phyloP scores from a whole-genome alignment of 2,113 vertebrate species.

The Merops nubicus region DNA sequence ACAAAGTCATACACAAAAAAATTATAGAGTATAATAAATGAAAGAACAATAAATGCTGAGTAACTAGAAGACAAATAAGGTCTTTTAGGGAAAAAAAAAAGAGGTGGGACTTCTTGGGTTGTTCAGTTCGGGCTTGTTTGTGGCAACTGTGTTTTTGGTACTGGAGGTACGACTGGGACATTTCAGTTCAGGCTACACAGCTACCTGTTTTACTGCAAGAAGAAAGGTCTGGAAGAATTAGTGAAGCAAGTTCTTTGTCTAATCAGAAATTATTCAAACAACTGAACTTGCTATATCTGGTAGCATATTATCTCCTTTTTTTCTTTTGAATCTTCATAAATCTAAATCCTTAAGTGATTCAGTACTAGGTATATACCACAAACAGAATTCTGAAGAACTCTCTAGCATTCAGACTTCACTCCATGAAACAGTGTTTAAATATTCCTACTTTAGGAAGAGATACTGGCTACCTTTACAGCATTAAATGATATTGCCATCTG shows the following conservation, averaged over 20 bases:
- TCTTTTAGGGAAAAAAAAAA: not conserved
- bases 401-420: not conserved
- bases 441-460: not conserved
- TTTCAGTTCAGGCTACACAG: not conserved
- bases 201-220: not conserved
- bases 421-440: not conserved
- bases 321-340: not conserved
- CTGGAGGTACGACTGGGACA: not conserved
- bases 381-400: not conserved
- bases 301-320: not conserved
- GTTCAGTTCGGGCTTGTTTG: not conserved
- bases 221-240: not conserved
- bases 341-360: not conserved
- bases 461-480: not conserved
- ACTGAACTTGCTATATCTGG: not conserved
- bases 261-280: not conserved
- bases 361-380: fast-evolving
- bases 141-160: not conserved
- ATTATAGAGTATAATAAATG: no score
- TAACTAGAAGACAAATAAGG: not conserved
- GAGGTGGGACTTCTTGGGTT: not conserved
- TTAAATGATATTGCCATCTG: not conserved
- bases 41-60: not conserved
- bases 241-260: not conserved
- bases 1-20: no score